Base-by-base conservation (phyloP, 2,797 vertebrate species). In the Rhabdomys pumilio region DNA sequence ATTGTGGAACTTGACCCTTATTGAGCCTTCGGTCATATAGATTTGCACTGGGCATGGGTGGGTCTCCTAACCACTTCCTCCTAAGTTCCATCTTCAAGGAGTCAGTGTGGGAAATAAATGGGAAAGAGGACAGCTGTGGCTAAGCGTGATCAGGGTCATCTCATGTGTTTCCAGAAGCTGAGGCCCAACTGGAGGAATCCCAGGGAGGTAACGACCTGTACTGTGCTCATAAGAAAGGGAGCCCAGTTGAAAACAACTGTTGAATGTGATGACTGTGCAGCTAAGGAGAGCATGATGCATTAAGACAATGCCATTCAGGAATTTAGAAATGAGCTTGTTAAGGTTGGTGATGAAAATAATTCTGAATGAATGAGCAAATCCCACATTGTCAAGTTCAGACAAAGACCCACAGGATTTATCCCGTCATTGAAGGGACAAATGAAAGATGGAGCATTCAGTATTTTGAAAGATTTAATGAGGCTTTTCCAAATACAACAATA, bases 311-410 rank as follows among this genome's bases (percentile, higher is more conserved):
- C 61, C 90, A 89, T 79, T 94, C 89, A 93, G 67, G n/a, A 92
- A 86, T 92, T 96, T 86, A 73, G 76, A 92, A 96, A 57, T 34
- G 34, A 57, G 53, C 38, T 50, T 79, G 55, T 96, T 93, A 10
- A 93, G 76, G 86, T 89, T 41, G 31, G 81, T 91, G 79, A 67
- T 94, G 55, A 57, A 95, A 96, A 87, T 93, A 67, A 59, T 93
- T 96, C 92, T 75, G 77, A 96, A 77, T 95, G 90, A 91, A 94
- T 92, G 83, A 90, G 82, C 55, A 92, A 94, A 89, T 67, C 75
- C 19, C 15, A 73, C 72, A 53, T 82, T 95, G 50, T 95, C 50
- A 59, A 83, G 19, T 41, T 81, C n/a, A 90, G 47, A 72, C 69
- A 89, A 53, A 89, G 50, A 12, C 19, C 63, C 88, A 86, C 11